Evolutionary conservation across 1,140 invertebrate species (phyloP).

Genomic region (Musca vetustissima): DNA sequence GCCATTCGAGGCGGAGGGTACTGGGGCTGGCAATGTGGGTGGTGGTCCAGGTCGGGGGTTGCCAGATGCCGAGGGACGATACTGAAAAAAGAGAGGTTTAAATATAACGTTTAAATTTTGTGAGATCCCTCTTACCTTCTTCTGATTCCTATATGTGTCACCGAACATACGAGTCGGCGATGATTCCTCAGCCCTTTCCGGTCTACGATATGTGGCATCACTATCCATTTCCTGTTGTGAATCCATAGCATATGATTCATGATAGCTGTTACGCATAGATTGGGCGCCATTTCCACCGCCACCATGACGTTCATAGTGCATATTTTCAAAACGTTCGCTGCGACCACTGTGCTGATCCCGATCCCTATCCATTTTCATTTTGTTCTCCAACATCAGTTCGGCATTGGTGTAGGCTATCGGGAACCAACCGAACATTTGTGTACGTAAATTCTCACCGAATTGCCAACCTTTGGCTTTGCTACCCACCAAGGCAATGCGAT

Average conservation of each 20-base stretch:
- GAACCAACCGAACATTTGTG: slow-evolving; percentile 90
- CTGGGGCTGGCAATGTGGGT: slow-evolving; percentile 66
- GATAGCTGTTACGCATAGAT: slow-evolving; percentile 42
- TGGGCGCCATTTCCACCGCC: not conserved
- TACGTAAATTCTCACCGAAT: slow-evolving; percentile 88
- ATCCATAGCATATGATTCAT: slow-evolving; percentile 45
- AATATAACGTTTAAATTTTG: too few species aligned
- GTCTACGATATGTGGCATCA: slow-evolving; percentile 43
- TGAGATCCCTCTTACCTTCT: slow-evolving; percentile 45
- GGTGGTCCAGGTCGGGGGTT: slow-evolving; percentile 61
- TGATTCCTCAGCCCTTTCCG: slow-evolving; percentile 55
- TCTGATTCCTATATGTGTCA: slow-evolving; percentile 53
- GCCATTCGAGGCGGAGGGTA: slow-evolving; percentile 56
- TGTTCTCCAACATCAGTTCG: slow-evolving; percentile 32
- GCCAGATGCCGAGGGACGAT: slow-evolving; percentile 36
- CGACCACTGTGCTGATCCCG: slow-evolving; percentile 36
- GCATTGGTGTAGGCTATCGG: slow-evolving; percentile 88
- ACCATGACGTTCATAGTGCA: slow-evolving; percentile 25
- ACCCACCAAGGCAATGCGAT: slow-evolving; percentile 84
- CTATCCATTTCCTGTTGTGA: slow-evolving; percentile 36
- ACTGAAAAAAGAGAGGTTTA: slow-evolving; percentile 22
- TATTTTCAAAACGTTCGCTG: slow-evolving; percentile 28
- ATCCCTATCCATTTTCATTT: slow-evolving; percentile 37
- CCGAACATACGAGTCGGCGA: slow-evolving; percentile 64
- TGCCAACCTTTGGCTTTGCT: slow-evolving; percentile 94